Percentiles rank a stretch among this genome's conserved stretches.
These are phyloP conservation scores for Propsilocerus akamusi DNA, from an alignment of 1,140 invertebrate genomes.

Conservation along the genomic window DNA sequence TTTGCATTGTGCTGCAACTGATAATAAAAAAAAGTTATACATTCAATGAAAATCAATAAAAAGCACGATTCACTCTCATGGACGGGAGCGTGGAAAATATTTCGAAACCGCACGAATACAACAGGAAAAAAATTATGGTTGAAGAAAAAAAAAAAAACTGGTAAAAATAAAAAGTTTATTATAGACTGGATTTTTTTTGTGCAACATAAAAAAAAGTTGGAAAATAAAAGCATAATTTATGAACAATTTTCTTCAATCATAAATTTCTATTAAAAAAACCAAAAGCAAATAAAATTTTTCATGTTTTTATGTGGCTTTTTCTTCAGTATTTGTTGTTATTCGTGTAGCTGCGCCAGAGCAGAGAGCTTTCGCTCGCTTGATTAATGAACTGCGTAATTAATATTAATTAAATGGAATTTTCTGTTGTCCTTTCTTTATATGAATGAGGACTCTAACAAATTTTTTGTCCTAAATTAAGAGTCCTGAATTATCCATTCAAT, in stretches of 20 bases:
- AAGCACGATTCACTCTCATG: background rate
- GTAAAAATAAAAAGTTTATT: conserved; percentile 2
- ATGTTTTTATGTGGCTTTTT: too few relatives aligned
- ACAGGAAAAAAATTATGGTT: background rate
- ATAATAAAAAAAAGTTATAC: too few relatives aligned
- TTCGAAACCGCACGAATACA: background rate
- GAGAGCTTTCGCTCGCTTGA: too few relatives aligned
- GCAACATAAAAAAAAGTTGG: background rate
- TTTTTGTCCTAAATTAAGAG: conserved; percentile 3
- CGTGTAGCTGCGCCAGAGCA: too few relatives aligned
- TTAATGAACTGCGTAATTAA: conserved; percentile 1
- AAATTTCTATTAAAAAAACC: conserved; percentile 4
- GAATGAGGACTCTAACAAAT: too few relatives aligned
- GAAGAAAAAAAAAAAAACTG: background rate
- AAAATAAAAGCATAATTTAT: conserved; percentile 2
- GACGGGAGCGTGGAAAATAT: background rate
- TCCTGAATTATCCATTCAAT: background rate
- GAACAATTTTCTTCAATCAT: conserved; percentile 3
- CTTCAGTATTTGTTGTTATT: too few relatives aligned
- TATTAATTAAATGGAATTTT: conserved; percentile 1
- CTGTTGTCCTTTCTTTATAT: background rate
- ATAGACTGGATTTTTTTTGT: background rate
- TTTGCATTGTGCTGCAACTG: too few relatives aligned
- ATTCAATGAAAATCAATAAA: conserved; percentile 4
- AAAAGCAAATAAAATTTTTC: too few relatives aligned